Conservation (phyloP, 2,888 invertebrate genomes). For the Ophioninae sp. region DNA sequence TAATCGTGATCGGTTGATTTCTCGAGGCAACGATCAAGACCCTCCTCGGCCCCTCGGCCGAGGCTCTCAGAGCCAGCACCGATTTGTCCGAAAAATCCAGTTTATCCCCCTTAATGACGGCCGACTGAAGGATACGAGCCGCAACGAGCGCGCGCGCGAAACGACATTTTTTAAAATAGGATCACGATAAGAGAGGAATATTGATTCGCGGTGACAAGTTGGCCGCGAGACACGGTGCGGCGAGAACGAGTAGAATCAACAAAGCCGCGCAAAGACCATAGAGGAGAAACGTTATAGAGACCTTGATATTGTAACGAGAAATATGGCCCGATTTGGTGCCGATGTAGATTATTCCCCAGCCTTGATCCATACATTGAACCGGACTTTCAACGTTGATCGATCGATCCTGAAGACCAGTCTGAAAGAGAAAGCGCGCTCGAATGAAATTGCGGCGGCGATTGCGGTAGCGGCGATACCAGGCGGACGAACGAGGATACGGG, state of each 20-base stretch:
- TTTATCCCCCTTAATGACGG: conserved; percentile 72
- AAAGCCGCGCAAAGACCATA: neutral
- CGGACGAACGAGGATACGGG: neutral
- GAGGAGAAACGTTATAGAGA: conserved; percentile 73
- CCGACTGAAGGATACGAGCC: conserved; percentile 66
- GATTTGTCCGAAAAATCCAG: conserved; percentile 85
- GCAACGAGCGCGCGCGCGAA: neutral
- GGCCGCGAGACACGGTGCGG: neutral
- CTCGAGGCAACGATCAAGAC: conserved; percentile 87
- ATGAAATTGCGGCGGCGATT: neutral
- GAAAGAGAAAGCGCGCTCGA: conserved; percentile 68
- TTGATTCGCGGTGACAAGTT: neutral
- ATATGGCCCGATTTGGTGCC: conserved; percentile 89
- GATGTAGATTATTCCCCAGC: conserved; percentile 88
- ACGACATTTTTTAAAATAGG: neutral
- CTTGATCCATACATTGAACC: conserved; percentile 88
- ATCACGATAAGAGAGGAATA: neutral
- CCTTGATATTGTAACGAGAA: conserved; percentile 86
- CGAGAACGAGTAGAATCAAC: neutral
- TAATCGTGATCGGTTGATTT: conserved; percentile 86
- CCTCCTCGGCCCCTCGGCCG: conserved; percentile 88
- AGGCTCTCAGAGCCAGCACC: conserved; percentile 87
- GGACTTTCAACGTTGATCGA: conserved; percentile 84
- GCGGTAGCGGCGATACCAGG: neutral
- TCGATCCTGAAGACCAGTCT: conserved; percentile 83